Conservation (phyloP, 2,888 invertebrate genomes). For the Tetramorium bicarinatum region DNA sequence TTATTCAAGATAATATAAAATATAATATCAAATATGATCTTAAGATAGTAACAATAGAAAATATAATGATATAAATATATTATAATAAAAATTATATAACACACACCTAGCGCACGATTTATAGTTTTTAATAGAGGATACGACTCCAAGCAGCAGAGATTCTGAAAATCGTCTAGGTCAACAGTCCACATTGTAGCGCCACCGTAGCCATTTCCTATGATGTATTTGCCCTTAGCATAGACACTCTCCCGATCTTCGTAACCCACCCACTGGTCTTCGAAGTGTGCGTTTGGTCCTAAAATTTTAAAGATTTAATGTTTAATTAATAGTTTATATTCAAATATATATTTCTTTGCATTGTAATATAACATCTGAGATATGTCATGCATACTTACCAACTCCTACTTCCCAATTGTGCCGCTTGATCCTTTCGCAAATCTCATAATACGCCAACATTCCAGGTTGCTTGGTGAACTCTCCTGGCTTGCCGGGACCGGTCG, state of each 20-base stretch:
- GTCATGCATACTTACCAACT: conserved; percentile 68
- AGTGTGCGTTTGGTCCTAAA: conserved; percentile 92
- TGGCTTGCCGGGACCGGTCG: conserved; percentile 92
- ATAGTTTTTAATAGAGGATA: conserved; percentile 93
- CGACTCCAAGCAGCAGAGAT: conserved; percentile 93
- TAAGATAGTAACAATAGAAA: background rate
- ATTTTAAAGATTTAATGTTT: conserved; percentile 19
- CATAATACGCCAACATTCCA: conserved; percentile 95
- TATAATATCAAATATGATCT: background rate
- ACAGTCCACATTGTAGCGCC: conserved; percentile 96
- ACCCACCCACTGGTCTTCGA: conserved; percentile 95
- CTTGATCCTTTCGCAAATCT: conserved; percentile 91
- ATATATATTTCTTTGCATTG: background rate
- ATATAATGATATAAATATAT: background rate
- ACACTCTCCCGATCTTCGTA: conserved; percentile 94
- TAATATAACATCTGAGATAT: background rate
- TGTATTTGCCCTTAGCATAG: conserved; percentile 92
- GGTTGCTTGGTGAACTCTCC: conserved; percentile 95
- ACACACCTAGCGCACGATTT: conserved; percentile 91
- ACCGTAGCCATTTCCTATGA: conserved; percentile 91
- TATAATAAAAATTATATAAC: conserved; percentile 67
- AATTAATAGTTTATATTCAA: background rate
- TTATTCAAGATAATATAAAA: background rate
- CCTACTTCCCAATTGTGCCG: conserved; percentile 79
- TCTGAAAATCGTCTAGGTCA: conserved; percentile 95